Base-by-base conservation (phyloP, 2,113 vertebrate genomes). In the Paramisgurnus dabryanus region DNA sequence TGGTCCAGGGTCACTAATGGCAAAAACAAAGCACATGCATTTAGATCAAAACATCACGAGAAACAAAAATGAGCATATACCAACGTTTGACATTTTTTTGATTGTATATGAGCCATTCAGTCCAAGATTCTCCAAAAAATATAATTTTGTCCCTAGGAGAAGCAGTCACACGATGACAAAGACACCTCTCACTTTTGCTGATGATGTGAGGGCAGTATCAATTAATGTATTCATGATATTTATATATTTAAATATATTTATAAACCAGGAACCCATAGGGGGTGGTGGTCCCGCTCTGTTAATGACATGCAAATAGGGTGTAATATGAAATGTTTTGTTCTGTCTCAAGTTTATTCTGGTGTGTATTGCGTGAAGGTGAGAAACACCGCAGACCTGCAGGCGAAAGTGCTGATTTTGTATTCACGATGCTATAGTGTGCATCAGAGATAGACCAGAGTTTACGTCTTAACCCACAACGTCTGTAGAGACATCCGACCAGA, bases 201-300 rank as follows among this genome's bases (percentile, higher is more conserved):
- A 80, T 78, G 73, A 86, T 84, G 83, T 82, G 84, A 86, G 84
- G 83, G 63, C 86, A 82, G 76, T 90, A 82, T 83, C 85, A 88
- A 91, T 92, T 90, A 89, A 92, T 90, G 86, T 91, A 93, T 92
- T 93, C 91, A 93, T 93, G 89, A 93, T 90, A 93, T 93, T 92
- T 92, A 93, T 92, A 90, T 92, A 93, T 92, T 93, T 92, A 93
- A 93, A 94, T 93, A 92, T 93, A 93, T 93, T 93, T 93, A 93
- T 93, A 90, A 91, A 89, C 84, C 83, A 85, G 89, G 87, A 89
- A 89, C 85, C 92, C 91, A 88, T 82, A 86, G 89, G 89, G 87
- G 89, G 88, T 84, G 85, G 85, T 71, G 85, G 84, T 76, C 83
- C 84, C 78, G 86, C 89, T 86, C 88, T 90, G 80, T 84, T 92